Evolutionary conservation across 2,797 vertebrate species (phyloP).

Genomic region (Macropus fuliginosus): DNA sequence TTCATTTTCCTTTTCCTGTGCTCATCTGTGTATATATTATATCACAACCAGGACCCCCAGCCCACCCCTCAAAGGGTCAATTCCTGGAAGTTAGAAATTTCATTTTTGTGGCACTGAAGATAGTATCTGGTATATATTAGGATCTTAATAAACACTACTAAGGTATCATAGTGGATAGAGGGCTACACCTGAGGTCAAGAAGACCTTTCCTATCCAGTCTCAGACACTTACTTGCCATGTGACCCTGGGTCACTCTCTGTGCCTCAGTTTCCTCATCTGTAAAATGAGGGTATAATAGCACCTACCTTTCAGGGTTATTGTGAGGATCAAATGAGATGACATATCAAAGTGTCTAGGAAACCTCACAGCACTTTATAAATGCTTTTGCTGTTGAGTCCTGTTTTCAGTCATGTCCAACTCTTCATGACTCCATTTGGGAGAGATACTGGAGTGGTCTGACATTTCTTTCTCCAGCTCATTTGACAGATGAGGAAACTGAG

Average conservation of each 20-base stretch:
- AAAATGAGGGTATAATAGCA: background rate
- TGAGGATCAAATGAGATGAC: background rate
- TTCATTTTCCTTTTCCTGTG: background rate
- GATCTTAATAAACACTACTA: background rate
- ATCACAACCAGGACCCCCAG: too few relatives aligned
- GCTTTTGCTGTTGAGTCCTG: background rate
- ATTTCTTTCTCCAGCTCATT: background rate
- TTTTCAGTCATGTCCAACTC: background rate
- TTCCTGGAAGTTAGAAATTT: background rate
- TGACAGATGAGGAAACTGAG: background rate
- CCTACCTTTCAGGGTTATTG: background rate
- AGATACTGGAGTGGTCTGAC: background rate
- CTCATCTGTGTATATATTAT: too few relatives aligned
- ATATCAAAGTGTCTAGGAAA: background rate
- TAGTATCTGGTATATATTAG: background rate
- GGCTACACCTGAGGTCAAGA: background rate
- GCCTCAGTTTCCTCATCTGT: background rate
- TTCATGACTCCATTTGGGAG: background rate
- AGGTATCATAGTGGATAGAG: background rate
- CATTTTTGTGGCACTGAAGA: background rate
- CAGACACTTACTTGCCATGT: background rate
- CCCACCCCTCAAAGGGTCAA: background rate
- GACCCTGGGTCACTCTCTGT: background rate
- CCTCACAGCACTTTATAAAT: background rate
- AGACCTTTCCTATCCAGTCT: background rate